These are phyloP conservation scores for Alcedo atthis DNA, from an alignment of 2,797 vertebrate genomes.

Conservation along the genomic window DNA sequence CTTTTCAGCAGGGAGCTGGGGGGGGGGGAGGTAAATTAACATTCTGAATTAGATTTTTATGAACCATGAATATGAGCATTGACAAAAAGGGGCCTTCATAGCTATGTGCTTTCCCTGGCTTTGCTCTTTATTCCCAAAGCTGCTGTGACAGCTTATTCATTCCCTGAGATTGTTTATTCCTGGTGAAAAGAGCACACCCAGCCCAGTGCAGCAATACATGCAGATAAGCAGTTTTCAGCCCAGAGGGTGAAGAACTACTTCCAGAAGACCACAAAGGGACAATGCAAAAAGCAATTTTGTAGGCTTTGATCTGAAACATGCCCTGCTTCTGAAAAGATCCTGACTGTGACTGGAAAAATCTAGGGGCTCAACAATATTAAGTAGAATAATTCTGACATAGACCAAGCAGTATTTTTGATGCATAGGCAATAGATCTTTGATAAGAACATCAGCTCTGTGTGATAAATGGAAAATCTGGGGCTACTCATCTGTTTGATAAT, in stretches of 20 bases:
- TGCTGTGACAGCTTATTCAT: constrained; percentile 18
- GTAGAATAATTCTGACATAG: background rate
- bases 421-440: background rate
- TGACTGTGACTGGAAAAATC: background rate
- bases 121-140: constrained; percentile 8
- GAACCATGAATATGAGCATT: background rate
- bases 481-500: background rate
- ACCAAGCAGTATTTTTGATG: background rate
- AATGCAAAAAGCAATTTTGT: background rate
- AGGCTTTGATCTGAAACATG: background rate
- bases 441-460: background rate
- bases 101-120: background rate
- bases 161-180: constrained; percentile 12
- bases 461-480: background rate
- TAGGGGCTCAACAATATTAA: background rate
- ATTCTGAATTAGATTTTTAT: constrained; percentile 24
- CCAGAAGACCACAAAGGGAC: background rate
- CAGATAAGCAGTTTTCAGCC: background rate
- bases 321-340: background rate
- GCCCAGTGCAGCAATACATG: background rate
- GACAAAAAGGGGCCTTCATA: background rate
- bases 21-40: background rate
- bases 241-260: background rate
- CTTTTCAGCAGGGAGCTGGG: background rate
- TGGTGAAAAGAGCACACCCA: constrained; percentile 18